Base-by-base conservation (phyloP, 2,888 invertebrate species). In the Hololepta plana region DNA sequence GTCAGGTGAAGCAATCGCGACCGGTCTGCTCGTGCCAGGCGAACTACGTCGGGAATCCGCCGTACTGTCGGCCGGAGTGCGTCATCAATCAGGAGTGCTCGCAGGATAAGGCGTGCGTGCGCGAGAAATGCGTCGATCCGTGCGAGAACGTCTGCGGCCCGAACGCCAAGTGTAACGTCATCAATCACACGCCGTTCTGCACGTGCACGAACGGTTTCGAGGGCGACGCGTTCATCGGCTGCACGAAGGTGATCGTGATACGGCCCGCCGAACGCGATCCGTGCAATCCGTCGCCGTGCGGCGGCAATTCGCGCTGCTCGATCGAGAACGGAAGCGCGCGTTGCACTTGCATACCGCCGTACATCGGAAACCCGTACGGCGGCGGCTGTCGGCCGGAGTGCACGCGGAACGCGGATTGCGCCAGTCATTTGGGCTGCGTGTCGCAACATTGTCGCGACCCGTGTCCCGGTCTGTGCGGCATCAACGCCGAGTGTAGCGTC, bases 361-460 rank as follows among this genome's bases (percentile, higher is more conserved):
- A 84, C 43, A 71, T 80, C 34, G 87, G 87, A 5, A 81, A 88
- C 57, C 84, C 85, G 3, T 85, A 82, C 45, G 67, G 69, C 9
- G 74, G 77, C 10, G 84, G 84, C 15, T 88, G 87, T 44, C 64
- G 76, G 34, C 85, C 85, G 3, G 87, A 87, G 55, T 87, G 87
- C 50, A 67, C 74, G 7, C 68, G 72, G 35, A 82, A 76, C 48
- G 67, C 79, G 1, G 84, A 85, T 43, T 87, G 87, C 47, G 64
- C 76, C 4, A 71, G 68, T 37, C 64, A 73, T 42, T 55, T 80
- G 33, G 72, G 82, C 17, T 87, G 85, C 47, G 60, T 84, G 23
- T 76, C 80, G 30, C 79, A 80, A 42, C 79, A 84, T 46, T 87
- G 87, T 39, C 63, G 82, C 40, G 75, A 85, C 55, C 85, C 85